These are phyloP conservation scores for Aporophyla nigra DNA, from an alignment of 2,888 invertebrate species.

Conservation along the genomic window DNA sequence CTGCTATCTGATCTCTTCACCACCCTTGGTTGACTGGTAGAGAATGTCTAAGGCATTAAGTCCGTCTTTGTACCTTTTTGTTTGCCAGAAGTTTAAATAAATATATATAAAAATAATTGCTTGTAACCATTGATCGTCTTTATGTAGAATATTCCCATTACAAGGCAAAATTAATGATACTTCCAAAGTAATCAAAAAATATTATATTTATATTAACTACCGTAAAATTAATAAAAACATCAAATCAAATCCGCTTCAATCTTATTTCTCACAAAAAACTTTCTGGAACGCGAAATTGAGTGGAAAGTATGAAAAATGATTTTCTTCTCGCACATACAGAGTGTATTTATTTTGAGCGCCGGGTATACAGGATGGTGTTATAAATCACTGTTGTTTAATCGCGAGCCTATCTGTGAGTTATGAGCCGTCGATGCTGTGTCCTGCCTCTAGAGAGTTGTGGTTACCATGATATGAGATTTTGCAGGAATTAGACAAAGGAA, in stretches of 20 bases:
- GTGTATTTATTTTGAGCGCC: conserved; percentile 35
- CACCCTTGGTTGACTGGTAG: no score
- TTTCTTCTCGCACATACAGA: conserved; percentile 17
- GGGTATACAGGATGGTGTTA: conserved; percentile 33
- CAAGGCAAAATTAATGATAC: conserved; percentile 16
- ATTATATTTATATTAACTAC: not conserved
- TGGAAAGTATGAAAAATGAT: conserved; percentile 47
- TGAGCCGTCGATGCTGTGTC: conserved; percentile 66
- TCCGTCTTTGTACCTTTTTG: no score
- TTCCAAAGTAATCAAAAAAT: not conserved
- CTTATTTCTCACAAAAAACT: conserved; percentile 4
- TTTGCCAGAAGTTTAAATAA: no score
- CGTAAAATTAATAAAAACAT: not conserved
- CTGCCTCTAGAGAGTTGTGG: conserved; percentile 19
- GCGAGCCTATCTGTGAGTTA: conserved; percentile 68
- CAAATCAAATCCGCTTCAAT: not conserved
- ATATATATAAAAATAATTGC: no score
- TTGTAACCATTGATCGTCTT: not conserved
- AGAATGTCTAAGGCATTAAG: no score
- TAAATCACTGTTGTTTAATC: conserved; percentile 71
- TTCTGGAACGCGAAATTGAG: not conserved
- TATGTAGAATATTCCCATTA: not conserved
- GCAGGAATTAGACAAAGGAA: not conserved
- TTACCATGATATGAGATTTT: conserved; percentile 9
- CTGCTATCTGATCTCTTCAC: no score